Percentiles rank a stretch among this genome's conserved stretches.
Evolutionary conservation across 2,888 invertebrate genomes (phyloP).

Genomic region (Drosophila meridionalis): DNA sequence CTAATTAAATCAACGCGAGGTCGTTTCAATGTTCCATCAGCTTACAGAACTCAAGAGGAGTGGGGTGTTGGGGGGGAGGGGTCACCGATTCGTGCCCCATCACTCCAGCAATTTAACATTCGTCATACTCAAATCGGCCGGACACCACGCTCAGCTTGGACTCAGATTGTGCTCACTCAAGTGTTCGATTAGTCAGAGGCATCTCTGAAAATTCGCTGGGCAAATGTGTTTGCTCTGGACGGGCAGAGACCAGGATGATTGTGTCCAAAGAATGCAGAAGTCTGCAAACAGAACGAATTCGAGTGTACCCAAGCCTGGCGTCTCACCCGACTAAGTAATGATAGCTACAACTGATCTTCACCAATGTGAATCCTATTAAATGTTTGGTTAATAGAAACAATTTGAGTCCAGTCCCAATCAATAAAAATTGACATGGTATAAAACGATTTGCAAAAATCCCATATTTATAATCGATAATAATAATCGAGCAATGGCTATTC

Average conservation of each 20-base stretch:
- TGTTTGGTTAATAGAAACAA: constrained; percentile 29
- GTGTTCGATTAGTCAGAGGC: constrained; percentile 57
- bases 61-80: constrained; percentile 3
- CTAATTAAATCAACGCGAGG: constrained; percentile 75
- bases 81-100: constrained; percentile 43
- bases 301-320: constrained; percentile 28
- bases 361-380: constrained; percentile 30
- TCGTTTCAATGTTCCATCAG: constrained; percentile 42
- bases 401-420: constrained; percentile 15
- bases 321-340: constrained; percentile 19
- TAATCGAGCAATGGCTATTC: too few relatives aligned
- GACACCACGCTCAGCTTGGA: background rate
- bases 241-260: constrained; percentile 33
- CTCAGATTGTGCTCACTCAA: constrained; percentile 38
- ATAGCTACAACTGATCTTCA: constrained; percentile 35
- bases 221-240: constrained; percentile 54
- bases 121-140: constrained; percentile 69
- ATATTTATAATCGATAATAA: too few relatives aligned
- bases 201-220: constrained; percentile 52
- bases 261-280: constrained; percentile 38
- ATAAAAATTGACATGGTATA: background rate
- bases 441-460: too few relatives aligned
- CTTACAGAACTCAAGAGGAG: background rate
- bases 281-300: background rate
- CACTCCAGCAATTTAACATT: constrained; percentile 70